Conservation (phyloP, 2,888 invertebrate species). For the Keiferia lycopersicella region DNA sequence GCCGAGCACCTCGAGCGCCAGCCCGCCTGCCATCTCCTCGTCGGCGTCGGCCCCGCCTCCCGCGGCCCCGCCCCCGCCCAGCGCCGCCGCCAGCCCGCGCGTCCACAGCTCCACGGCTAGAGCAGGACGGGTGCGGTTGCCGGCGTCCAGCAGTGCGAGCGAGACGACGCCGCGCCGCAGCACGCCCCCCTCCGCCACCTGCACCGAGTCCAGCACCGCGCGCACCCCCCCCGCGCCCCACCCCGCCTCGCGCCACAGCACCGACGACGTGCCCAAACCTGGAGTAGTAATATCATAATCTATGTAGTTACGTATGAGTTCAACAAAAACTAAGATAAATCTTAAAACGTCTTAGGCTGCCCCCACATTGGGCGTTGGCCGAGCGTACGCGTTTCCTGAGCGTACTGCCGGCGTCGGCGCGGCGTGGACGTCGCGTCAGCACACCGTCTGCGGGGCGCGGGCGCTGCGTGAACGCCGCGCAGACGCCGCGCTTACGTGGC, state of each 20-base stretch:
- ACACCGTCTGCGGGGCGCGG: too few relatives aligned
- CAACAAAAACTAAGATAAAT: too few relatives aligned
- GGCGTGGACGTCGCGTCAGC: too few relatives aligned
- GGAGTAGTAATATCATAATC: too few relatives aligned
- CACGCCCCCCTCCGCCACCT: conserved; percentile 55
- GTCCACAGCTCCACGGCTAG: conserved; percentile 46
- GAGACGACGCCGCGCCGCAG: conserved; percentile 55
- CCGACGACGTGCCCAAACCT: conserved; percentile 39
- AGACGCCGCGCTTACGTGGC: too few relatives aligned
- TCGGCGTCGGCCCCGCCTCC: too few relatives aligned
- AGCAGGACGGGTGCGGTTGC: conserved; percentile 31
- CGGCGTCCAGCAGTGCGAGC: conserved; percentile 39
- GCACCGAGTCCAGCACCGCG: conserved; percentile 52
- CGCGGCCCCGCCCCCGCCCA: conserved; percentile 45
- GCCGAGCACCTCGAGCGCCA: conserved; percentile 52
- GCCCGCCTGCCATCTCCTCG: conserved; percentile 38
- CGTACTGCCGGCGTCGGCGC: too few relatives aligned
- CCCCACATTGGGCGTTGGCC: too few relatives aligned
- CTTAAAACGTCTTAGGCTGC: too few relatives aligned
- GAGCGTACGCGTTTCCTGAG: too few relatives aligned
- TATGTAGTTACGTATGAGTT: too few relatives aligned
- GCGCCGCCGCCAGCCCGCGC: conserved; percentile 47
- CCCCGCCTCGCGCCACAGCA: conserved; percentile 49
- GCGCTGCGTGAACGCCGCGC: too few relatives aligned
- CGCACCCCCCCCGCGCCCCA: conserved; percentile 50